Evolutionary conservation across 2,113 vertebrate species (phyloP), one percentile per base, ranked within the genome.

Genomic region (Chaetura pelagica): DNA sequence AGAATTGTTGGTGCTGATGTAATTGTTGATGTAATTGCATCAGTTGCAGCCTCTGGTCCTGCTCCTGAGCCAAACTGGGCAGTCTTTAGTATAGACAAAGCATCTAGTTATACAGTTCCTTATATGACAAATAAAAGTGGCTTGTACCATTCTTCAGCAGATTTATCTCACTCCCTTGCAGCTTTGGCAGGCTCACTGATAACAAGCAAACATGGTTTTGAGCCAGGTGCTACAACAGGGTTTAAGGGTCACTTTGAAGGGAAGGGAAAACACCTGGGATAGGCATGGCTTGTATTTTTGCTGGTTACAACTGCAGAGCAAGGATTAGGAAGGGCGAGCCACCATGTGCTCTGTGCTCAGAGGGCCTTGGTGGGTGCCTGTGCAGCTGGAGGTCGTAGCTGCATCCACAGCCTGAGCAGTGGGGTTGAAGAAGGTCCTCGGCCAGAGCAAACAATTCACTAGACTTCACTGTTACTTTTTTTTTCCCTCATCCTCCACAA

Each of bases 371-470:
- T 40, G 38, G 67, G 27, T 81, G 83, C 27, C 18, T 63, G 17
- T 21, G 63, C 10, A 15, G 20, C 42, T 69, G 76, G 49, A 75
- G 38, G 49, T 4, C 74, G 54, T 20, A 72, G 69, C 73, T 74
- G 74, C 35, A 44, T 27, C 51, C 0, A 0, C 30, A 34, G 54
- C 61, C 68, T 0, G 0, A 46, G 38, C 3, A 1, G 20, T 32
- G 24, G 49, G 26, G 49, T 63, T 0, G 11, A 30, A 57, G 49
- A 17, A 82, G n/a, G 23, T 55, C 58, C 73, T 46, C 83, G 23
- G 55, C 32, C 57, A 38, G 12, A 7, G 4, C 32, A 22, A 22
- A 21, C 40, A 54, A 8, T 19, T 75, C 34, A 9, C 34, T 61
- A 20, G 29, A 24, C 7, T 66, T 71, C 58, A 68, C 52, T 44